Base-by-base conservation (phyloP, 2,113 vertebrate species). In the Oenanthe oenanthe region DNA sequence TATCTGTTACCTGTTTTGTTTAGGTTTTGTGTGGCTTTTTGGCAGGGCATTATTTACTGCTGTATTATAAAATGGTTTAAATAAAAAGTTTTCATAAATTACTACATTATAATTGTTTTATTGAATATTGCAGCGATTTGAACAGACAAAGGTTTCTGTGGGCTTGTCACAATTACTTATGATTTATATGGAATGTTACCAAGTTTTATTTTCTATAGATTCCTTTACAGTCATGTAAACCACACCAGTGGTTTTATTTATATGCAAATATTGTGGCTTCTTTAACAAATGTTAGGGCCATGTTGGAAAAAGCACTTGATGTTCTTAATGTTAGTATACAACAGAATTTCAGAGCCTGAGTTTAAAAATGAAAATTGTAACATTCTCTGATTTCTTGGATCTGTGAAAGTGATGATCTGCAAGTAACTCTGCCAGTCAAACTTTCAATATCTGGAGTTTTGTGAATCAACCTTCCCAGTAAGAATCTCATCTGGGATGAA, bases 391-490 rank as follows among this genome's bases (percentile, higher is more conserved):
- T 84, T 73, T 76, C 29, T 50, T 73, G n/a, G 40, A 29, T 65
- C 10, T 0, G 0, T 34, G 12, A 8, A 43, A n/a, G 10, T 17
- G 7, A 62, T 88, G 17, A 13, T 43, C 13, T 16, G 13, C 47
- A 53, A 75, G 15, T 56, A 61, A 75, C 8, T 62, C 34, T 62
- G 17, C 29, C 16, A 45, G 32, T 92, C 43, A 54, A 82, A 20
- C 10, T 66, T 91, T 4, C 3, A 57, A 0, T 57, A 42, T 28
- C 10, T 32, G 68, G 57, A 65, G 6, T 68, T 78, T 25, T 56
- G 15, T 72, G 36, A 62, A 67, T 47, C 20, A 14, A 1, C 14
- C 26, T 45, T 82, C 38, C 45, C 20, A 13, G 22, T 12, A 50
- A 70, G 32, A n/a, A 22, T 17, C 7, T 89, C 2, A 2, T 54